Evolutionary conservation across 2,113 vertebrate genomes (phyloP).

Genomic region (Protobothrops flavoviridis): DNA sequence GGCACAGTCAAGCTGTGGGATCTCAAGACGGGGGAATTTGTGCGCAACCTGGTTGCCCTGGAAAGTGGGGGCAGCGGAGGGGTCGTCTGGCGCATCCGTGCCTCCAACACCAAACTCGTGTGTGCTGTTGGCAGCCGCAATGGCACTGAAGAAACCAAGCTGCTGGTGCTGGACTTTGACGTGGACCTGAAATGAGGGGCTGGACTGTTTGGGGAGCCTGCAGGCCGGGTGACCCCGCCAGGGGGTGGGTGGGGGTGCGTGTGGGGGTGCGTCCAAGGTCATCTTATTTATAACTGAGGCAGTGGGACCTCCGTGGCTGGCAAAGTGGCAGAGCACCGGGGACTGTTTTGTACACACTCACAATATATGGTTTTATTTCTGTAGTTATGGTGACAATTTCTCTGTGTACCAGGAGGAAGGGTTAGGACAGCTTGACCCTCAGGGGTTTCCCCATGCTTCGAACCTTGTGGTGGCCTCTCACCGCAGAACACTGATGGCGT

Average conservation of each 20-base stretch:
- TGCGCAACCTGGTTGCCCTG: slow-evolving; percentile 65
- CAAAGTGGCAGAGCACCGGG: not conserved
- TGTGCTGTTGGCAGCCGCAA: slow-evolving; percentile 69
- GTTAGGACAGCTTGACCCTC: too few species aligned
- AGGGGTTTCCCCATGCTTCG: too few species aligned
- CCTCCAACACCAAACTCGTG: slow-evolving; percentile 65
- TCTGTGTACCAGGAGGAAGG: not conserved
- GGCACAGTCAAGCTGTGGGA: slow-evolving; percentile 70
- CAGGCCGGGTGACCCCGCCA: not conserved
- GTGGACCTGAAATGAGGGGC: slow-evolving; percentile 64
- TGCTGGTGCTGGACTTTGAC: slow-evolving; percentile 68
- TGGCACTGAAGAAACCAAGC: slow-evolving; percentile 67
- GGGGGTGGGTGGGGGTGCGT: not conserved
- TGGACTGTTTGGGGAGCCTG: not conserved
- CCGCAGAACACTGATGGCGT: slow-evolving; percentile 61
- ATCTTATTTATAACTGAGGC: slow-evolving; percentile 10
- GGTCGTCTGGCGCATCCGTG: slow-evolving; percentile 61
- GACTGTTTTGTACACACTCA: slow-evolving; percentile 49
- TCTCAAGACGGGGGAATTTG: slow-evolving; percentile 65
- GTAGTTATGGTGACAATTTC: not conserved
- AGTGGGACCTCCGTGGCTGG: not conserved
- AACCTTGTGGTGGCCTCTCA: not conserved
- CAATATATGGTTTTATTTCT: slow-evolving; percentile 58
- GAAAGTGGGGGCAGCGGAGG: slow-evolving; percentile 65
- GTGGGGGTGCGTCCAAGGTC: not conserved